These are phyloP conservation scores for Aporrectodea caliginosa DNA, from an alignment of 1,140 invertebrate species.

Conservation along the genomic window DNA sequence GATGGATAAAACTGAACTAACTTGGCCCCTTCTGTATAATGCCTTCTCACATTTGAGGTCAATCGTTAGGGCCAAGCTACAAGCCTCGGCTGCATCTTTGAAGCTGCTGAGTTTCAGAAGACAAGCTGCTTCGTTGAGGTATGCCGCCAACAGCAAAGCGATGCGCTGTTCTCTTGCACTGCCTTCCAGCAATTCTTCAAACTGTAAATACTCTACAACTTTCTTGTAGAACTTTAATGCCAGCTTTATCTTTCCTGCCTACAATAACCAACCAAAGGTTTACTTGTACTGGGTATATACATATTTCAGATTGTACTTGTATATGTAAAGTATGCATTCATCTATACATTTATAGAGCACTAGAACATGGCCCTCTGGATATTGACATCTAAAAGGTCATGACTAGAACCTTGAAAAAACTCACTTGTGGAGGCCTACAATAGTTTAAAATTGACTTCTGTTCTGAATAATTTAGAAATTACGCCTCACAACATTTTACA, in stretches of 20 bases:
- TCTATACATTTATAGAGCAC: background rate
- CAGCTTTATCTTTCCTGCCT: conserved; percentile 1
- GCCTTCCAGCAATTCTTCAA: conserved; percentile 3
- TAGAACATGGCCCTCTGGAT: background rate
- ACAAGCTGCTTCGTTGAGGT: conserved; percentile 8
- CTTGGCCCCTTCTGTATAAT: background rate
- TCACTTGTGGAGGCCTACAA: too few relatives aligned
- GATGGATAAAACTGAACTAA: background rate
- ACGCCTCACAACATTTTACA: background rate
- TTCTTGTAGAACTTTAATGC: conserved; percentile 11
- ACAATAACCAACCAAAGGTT: background rate
- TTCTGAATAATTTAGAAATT: background rate
- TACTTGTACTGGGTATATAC: background rate
- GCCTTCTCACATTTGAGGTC: conserved; percentile 2
- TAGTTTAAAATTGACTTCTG: too few relatives aligned
- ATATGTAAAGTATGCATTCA: background rate
- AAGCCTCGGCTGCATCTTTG: background rate
- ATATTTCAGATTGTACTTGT: too few relatives aligned
- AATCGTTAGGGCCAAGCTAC: background rate
- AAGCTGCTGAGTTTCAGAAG: background rate
- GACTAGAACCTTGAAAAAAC: background rate
- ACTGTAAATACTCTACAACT: conserved; percentile 8
- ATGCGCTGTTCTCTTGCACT: background rate
- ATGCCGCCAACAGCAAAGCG: background rate
- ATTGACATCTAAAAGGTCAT: background rate